Conservation (phyloP, 2,113 vertebrate genomes). For the Cyanoderma ruficeps region DNA sequence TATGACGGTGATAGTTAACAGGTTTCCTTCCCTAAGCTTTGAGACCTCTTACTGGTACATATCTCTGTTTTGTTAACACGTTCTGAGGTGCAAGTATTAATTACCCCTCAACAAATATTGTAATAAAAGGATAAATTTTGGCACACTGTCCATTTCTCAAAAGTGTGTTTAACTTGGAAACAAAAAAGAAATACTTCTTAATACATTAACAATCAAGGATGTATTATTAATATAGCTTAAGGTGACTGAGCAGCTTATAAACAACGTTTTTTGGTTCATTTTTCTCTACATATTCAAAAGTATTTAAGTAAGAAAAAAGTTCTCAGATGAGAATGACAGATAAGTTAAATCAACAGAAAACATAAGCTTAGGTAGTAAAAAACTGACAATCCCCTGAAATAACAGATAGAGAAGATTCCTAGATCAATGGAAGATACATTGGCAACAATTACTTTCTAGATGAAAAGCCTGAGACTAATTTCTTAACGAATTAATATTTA, state of each 20-base stretch:
- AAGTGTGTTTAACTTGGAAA: background rate
- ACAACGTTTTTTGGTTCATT: background rate
- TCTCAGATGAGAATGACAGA: background rate
- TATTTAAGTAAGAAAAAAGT: background rate
- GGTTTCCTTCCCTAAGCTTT: background rate
- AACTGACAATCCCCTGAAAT: background rate
- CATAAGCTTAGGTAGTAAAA: background rate
- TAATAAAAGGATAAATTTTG: background rate
- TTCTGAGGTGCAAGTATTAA: background rate
- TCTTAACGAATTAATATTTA: conserved; percentile 42
- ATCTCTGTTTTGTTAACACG: background rate
- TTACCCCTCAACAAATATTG: background rate
- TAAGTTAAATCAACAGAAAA: background rate
- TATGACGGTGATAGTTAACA: background rate
- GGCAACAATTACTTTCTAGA: background rate
- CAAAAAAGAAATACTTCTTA: background rate
- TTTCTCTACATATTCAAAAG: background rate
- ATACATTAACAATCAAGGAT: background rate
- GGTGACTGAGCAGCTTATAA: background rate
- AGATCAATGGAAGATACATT: background rate
- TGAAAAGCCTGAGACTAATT: background rate
- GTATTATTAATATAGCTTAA: background rate
- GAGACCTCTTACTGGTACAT: background rate
- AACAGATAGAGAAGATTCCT: background rate
- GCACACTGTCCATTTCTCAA: background rate